Conservation (phyloP, 2,888 invertebrate species). For the Acrobasis suavella region DNA sequence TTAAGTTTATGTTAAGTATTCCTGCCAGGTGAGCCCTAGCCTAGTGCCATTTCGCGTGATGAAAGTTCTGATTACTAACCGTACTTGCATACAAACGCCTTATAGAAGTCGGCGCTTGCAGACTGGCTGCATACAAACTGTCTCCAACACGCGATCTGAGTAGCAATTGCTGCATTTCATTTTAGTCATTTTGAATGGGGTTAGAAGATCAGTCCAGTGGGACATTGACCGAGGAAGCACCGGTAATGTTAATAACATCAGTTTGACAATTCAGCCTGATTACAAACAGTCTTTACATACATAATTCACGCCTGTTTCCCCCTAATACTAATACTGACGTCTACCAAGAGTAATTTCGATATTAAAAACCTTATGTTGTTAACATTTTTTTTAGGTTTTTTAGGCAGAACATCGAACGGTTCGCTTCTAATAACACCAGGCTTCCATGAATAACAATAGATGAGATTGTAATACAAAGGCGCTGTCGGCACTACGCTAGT, state of each 20-base stretch:
- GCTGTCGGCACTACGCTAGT: no score
- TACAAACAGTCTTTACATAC: no score
- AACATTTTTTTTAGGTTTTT: no score
- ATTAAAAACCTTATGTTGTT: no score
- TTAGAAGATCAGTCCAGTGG: slow-evolving; percentile 9
- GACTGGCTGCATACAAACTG: neutral
- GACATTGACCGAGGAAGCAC: neutral
- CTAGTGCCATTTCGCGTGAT: slow-evolving; percentile 13
- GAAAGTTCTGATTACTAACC: slow-evolving; percentile 6
- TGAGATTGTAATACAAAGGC: no score
- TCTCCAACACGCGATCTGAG: neutral
- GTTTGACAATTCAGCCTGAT: no score
- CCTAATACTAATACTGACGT: no score
- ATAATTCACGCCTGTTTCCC: no score
- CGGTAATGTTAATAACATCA: no score
- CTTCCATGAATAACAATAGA: neutral
- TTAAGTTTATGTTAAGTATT: neutral
- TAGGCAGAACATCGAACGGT: no score
- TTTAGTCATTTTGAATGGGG: neutral
- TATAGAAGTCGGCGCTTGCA: neutral
- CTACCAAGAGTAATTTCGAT: no score
- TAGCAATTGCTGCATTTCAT: neutral
- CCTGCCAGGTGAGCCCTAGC: neutral
- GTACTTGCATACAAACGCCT: slow-evolving; percentile 10
- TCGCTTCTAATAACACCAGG: neutral